Percentiles rank a stretch among this genome's conserved stretches.
These are phyloP conservation scores for Actinernus sp. DNA, from an alignment of 92 coral and sea anemone genomes.

Conservation along the genomic window DNA sequence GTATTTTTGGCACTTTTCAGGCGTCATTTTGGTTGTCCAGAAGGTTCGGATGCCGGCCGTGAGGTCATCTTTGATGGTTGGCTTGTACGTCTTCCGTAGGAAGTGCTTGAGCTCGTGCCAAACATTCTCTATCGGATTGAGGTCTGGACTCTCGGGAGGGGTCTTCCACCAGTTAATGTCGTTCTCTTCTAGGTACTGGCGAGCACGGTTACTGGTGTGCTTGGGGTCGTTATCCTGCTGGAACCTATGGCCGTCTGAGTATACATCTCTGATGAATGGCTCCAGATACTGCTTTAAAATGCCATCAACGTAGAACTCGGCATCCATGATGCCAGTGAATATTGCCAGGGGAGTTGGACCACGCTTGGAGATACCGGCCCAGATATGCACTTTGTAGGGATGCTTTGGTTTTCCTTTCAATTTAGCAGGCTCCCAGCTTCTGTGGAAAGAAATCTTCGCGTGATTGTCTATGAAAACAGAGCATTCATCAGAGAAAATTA, in stretches of 20 bases:
- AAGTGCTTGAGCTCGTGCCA: slow-evolving; percentile 47
- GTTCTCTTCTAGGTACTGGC: too few species aligned
- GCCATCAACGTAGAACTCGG: slow-evolving; percentile 20
- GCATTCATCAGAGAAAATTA: slow-evolving; percentile 68
- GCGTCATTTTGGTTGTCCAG: too few species aligned
- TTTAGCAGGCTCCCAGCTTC: slow-evolving; percentile 59
- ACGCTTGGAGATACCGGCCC: slow-evolving; percentile 57
- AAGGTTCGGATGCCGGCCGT: too few species aligned
- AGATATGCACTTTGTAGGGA: slow-evolving; percentile 53
- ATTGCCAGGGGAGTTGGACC: slow-evolving; percentile 48
- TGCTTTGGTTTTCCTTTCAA: slow-evolving; percentile 62
- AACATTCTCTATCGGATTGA: too few species aligned
- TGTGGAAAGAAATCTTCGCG: slow-evolving; percentile 50
- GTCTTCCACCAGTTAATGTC: too few species aligned
- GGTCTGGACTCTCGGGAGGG: too few species aligned
- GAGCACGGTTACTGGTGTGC: too few species aligned
- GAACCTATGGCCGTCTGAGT: too few species aligned
- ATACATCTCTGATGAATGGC: slow-evolving; percentile 38
- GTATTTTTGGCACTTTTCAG: too few species aligned
- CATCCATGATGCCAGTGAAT: slow-evolving; percentile 55
- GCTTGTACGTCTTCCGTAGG: slow-evolving; percentile 43
- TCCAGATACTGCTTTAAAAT: slow-evolving; percentile 18
- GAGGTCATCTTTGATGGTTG: too few species aligned
- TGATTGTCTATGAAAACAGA: slow-evolving; percentile 52
- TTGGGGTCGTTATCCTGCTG: too few species aligned